Base-by-base conservation (phyloP, 2,888 invertebrate genomes). In the Leptinotarsa haldemani region DNA sequence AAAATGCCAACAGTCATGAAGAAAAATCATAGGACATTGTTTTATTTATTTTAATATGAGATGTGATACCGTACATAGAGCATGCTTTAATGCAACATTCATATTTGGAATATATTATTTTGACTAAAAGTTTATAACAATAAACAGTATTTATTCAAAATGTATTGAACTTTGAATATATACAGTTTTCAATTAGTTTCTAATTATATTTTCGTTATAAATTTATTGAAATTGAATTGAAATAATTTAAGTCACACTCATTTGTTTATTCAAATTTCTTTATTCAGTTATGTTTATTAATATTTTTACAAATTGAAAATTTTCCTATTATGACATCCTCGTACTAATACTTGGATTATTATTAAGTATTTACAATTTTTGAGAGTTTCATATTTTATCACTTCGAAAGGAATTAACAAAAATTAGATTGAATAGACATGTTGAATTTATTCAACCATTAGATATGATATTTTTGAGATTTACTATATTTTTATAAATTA, bases 81-180 rank as follows among this genome's bases (percentile, higher is more conserved):
- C 16, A 50, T 15, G 7, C n/a, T 13, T 16, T 50, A 3, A 50
- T 16, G 50, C 4, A n/a, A 50, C 50, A 40, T 40, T 40, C 40
- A 40, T 40, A 40, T 2, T 40, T 5, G 4, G 50, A 16, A 16
- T 50, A n/a, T n/a, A 56, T 30, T 40, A 61, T n/a, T 16, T 61
- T 30, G 61, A 61, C 61, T 61, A n/a, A 30, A 40, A 30, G 61
- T 61, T 61, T 40, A 18, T 61, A 16, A 13, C 30, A 30, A 30
- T 30, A 61, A 61, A 61, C 13, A n/a, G 3, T 30, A 30, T 61
- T 30, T 30, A 61, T 30, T 22, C 30, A 25, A 25, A 61, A 61
- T 61, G 13, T 30, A 16, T 30, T 4, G 0, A 16, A 61, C 16
- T 61, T 30, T 16, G 18, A 61, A 61, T 61, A 61, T 30, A 61